These are phyloP conservation scores for Anser brachyrhynchus DNA, from an alignment of 2,113 vertebrate genomes.

Conservation along the genomic window DNA sequence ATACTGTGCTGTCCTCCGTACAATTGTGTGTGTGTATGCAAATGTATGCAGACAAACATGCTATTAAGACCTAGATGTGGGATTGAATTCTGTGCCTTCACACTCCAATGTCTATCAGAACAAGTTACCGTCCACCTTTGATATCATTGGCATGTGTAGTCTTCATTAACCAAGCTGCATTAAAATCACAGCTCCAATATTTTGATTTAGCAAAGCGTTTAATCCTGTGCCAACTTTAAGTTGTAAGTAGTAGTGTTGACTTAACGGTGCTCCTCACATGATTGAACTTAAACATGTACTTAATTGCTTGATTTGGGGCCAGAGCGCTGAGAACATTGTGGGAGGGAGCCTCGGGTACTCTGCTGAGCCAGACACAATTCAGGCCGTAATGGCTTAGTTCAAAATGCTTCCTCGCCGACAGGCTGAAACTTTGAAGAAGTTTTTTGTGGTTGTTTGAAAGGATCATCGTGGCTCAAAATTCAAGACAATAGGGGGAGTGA, in stretches of 20 bases:
- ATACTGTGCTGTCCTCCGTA: not conserved
- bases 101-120: not conserved
- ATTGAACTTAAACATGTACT: not conserved
- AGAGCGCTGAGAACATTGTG: not conserved
- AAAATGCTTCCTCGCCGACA: slow-evolving; percentile 21
- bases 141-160: not conserved
- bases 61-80: not conserved
- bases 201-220: not conserved
- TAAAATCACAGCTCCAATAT: not conserved
- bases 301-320: slow-evolving; percentile 30
- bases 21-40: not conserved
- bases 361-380: not conserved
- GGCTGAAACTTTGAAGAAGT: slow-evolving; percentile 16
- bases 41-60: fast-evolving
- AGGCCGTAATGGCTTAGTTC: slow-evolving; percentile 10
- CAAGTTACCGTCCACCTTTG: not conserved
- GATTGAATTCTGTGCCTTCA: not conserved
- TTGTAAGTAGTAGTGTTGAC: not conserved
- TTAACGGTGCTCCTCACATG: not conserved
- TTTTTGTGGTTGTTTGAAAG: not conserved
- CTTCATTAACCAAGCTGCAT: slow-evolving; percentile 6
- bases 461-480: slow-evolving; percentile 20
- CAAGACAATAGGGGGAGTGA: not conserved
- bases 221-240: not conserved
- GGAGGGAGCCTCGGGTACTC: not conserved